Evolutionary conservation across 92 coral and sea anemone species (phyloP), one percentile per base, ranked within the genome.

Genomic region (Bergia puertoricense): DNA sequence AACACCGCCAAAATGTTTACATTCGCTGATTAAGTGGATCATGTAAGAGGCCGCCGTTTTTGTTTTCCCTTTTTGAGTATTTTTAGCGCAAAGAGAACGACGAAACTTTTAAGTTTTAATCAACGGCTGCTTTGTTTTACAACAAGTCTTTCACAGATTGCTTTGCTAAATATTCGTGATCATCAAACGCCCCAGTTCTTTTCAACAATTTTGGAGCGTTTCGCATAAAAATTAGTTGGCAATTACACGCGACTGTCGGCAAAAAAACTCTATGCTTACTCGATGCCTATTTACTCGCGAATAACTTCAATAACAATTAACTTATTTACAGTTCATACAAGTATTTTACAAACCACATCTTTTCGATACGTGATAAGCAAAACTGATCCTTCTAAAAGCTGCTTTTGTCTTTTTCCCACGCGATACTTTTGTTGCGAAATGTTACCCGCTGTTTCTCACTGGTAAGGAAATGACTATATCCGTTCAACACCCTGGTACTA

Each of bases 1-100:
- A 84, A 69, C 22, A 71, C 79, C 62, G 79, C 79, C n/a, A 13
- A 82, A 68, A 42, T 82, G 86, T 67, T 82, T 67, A 68, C 86
- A 82, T 3, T 23, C 9, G 20, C 51, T 82, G n/a, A 45, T 84
- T 69, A 84, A 84, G 79, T 44, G 66, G 79, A 48, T 84, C 71
- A 84, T 5, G 40, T 23, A 37, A 46, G 23, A 43, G 30, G 75
- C 87, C 69, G 87, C 79, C 18, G 48, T 75, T 71, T 66, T 84
- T 62, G 76, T 65, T 82, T 56, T 36, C 30, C 69, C 16, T 54
- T 81, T 45, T 41, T 37, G 30, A 44, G 86, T 20, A 11, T 22
- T 11, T 79, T 79, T 50, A 41, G 37, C 39, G 56, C 22, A 15
- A 82, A 18, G 39, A 66, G n/a, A 65, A 42, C 59, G n/a, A 76